Evolutionary conservation across 2,797 vertebrate genomes (phyloP).

Genomic region (Anableps anableps): DNA sequence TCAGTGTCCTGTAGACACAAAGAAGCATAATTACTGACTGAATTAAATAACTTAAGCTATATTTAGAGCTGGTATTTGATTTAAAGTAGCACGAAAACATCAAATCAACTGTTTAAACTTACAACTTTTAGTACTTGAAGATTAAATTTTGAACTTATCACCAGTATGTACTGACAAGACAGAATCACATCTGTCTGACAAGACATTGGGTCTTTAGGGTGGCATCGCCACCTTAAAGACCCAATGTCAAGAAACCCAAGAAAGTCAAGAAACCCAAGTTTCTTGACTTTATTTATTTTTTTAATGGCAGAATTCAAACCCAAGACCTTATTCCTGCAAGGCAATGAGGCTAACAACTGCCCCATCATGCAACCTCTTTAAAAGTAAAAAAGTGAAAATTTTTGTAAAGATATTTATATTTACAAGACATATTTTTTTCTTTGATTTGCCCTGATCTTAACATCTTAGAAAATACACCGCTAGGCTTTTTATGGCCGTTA

Average conservation of each 20-base stretch:
- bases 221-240: background rate
- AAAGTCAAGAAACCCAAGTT: background rate
- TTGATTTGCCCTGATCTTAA: background rate
- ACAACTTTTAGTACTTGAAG: background rate
- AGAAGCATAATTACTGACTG: constrained; percentile 11
- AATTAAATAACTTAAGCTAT: background rate
- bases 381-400: background rate
- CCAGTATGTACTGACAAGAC: too few species aligned
- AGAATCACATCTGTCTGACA: background rate
- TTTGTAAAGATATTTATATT: background rate
- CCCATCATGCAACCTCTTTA: background rate
- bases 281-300: background rate
- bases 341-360: background rate
- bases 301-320: background rate
- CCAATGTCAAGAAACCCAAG: background rate
- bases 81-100: background rate
- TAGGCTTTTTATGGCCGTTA: background rate
- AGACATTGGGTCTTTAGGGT: background rate
- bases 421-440: background rate
- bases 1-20: constrained; percentile 84
- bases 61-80: background rate
- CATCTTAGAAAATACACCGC: too few species aligned
- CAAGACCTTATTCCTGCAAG: background rate
- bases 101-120: background rate
- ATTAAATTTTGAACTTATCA: background rate